phyloP scores from a whole-genome alignment of 2,113 vertebrate species.

The Charadrius vociferus region DNA sequence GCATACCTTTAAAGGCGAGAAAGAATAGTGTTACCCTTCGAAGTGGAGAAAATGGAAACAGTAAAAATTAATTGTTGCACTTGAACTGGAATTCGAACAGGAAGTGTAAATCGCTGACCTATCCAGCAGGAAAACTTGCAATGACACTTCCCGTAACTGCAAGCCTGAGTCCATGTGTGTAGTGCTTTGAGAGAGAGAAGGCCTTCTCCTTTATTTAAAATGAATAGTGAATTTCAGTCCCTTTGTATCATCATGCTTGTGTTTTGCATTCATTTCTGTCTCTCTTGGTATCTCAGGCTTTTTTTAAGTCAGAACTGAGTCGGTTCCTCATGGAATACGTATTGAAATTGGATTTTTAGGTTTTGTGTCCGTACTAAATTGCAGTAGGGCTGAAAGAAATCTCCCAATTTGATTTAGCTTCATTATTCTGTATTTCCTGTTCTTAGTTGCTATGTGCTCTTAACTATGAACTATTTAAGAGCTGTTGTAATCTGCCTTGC shows the following conservation, averaged over 20 bases:
- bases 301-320: conserved; percentile 21
- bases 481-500: neutral
- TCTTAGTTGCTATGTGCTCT: conserved; percentile 11
- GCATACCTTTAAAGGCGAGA: neutral
- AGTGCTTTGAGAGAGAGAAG: neutral
- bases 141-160: neutral
- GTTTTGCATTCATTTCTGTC: conserved; percentile 59
- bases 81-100: conserved; percentile 36
- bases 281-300: conserved; percentile 42
- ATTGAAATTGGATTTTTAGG: conserved; percentile 3
- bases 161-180: neutral
- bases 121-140: conserved; percentile 17
- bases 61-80: conserved; percentile 29
- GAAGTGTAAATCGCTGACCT: conserved; percentile 5
- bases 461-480: neutral
- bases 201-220: conserved; percentile 2
- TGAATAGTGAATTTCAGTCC: conserved; percentile 14
- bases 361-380: conserved; percentile 17
- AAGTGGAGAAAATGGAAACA: conserved; percentile 30
- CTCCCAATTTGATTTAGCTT: neutral
- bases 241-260: conserved; percentile 21
- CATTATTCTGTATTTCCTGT: conserved; percentile 13
- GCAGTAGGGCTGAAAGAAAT: neutral
- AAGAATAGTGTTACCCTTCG: conserved; percentile 10
- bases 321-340: neutral